Percentiles rank a stretch among this genome's conserved stretches.
phyloP scores from a whole-genome alignment of 2,888 invertebrate genomes.

The Dicycla oo region DNA sequence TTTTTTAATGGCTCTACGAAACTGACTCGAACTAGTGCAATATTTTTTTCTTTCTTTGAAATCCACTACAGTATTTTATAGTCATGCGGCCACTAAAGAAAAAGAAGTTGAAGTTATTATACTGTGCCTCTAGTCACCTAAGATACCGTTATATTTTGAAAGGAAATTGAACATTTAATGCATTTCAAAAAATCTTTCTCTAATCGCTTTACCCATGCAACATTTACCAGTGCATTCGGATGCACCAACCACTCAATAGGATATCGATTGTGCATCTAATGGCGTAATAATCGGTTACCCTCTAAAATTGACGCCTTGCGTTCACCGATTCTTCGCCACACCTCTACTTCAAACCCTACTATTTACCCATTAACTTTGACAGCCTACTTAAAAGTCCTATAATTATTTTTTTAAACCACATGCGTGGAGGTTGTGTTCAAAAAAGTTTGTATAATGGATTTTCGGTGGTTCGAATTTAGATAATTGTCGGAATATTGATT shows the following conservation, averaged over 20 bases:
- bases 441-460: conserved; percentile 83
- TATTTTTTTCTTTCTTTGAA: background rate
- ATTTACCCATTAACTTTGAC: conserved; percentile 90
- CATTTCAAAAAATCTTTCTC: background rate
- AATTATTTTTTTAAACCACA: conserved; percentile 85
- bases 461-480: conserved; percentile 77
- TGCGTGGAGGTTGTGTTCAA: conserved; percentile 79
- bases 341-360: conserved; percentile 80
- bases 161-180: conserved; percentile 18
- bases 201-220: conserved; percentile 1
- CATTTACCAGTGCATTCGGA: conserved; percentile 37
- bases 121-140: background rate
- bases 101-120: background rate
- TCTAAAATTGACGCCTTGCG: conserved; percentile 87
- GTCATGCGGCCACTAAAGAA: background rate
- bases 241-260: conserved; percentile 78
- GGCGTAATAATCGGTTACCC: conserved; percentile 86
- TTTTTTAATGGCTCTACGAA: background rate
- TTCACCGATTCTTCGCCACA: conserved; percentile 78
- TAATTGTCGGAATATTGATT: conserved; percentile 81
- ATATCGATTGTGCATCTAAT: conserved; percentile 88
- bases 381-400: conserved; percentile 86
- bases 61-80: background rate
- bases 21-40: background rate
- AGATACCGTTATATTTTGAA: background rate